Evolutionary conservation across 30 jellyfish, hydroid and myxozoan species (phyloP).

Genomic region (Chrysaora quinquecirrha): DNA sequence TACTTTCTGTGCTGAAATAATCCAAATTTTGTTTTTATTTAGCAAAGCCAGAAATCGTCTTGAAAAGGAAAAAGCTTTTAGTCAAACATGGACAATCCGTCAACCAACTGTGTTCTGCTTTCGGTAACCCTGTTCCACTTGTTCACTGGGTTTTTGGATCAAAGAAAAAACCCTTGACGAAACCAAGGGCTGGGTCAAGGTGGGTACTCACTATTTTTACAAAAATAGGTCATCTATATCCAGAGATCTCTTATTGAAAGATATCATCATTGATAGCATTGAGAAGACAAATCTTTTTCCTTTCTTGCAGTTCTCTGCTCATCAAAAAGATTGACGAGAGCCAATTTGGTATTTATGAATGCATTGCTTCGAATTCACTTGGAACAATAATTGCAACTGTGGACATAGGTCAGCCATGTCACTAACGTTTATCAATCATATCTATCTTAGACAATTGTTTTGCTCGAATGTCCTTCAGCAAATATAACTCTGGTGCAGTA

Average conservation of each 20-base stretch:
- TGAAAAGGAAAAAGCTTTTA: slow-evolving; percentile 1
- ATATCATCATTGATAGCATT: no score
- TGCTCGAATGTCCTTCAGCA: not conserved
- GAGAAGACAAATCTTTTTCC: not conserved
- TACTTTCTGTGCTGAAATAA: no score
- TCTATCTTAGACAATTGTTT: no score
- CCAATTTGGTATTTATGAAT: slow-evolving; percentile 76
- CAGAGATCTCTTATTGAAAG: not conserved
- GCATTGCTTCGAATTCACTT: slow-evolving; percentile 70
- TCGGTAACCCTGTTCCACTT: slow-evolving; percentile 84
- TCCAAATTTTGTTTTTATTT: no score
- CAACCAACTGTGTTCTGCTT: slow-evolving; percentile 56
- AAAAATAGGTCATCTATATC: not conserved
- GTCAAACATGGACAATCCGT: slow-evolving; percentile 41
- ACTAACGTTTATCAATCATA: no score
- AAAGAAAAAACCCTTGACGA: slow-evolving; percentile 34
- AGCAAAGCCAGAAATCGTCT: slow-evolving; percentile 69
- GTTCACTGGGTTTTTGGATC: slow-evolving; percentile 73
- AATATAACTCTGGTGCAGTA: not conserved
- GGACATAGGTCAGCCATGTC: slow-evolving; percentile 78
- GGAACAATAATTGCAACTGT: slow-evolving; percentile 50
- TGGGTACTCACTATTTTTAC: not conserved
- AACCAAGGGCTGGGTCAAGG: slow-evolving; percentile 15
- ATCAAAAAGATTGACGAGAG: slow-evolving; percentile 20
- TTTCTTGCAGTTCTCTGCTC: slow-evolving; percentile 37